Evolutionary conservation across 2,888 invertebrate genomes (phyloP), one percentile per base, ranked within the genome.

Genomic region (Apeira syringaria): DNA sequence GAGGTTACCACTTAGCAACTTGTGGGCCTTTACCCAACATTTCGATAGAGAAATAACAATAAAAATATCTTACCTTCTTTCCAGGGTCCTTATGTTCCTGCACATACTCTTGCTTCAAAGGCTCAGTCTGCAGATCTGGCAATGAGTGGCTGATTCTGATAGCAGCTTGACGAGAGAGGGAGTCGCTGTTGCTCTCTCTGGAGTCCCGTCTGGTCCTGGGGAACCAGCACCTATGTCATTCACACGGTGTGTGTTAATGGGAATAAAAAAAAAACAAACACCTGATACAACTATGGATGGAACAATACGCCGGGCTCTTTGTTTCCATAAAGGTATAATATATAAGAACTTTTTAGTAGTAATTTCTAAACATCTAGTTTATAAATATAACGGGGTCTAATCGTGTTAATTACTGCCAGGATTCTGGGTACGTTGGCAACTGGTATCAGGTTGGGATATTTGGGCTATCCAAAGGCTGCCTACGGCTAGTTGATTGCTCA

Each of bases 61-160:
- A n/a, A n/a, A 22, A 22, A 17, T 7, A 7, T 25, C 17, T 69
- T 77, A 94, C 94, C 92, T 94, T 94, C 67, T 94, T 94, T 18
- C 87, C 90, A 9, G 91, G 89, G 42, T 93, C 93, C 63, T 94
- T 94, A 54, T 94, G 93, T 45, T 94, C 94, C 62, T 94, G 94
- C 0, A 94, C 93, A 56, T 93, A 94, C 65, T 93, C 93, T 56
- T 92, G 93, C 59, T 93, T 93, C 59, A 93, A 68, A 0, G 93
- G 93, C 55, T 94, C 94, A 0, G 92, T 92, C 63, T 94, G 94
- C 31, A 95, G 90, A 61, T 95, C 95, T 0, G 95, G 95, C 11
- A 95, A 76, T 0, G 94, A 95, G 71, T 94, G 94, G 60, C 94
- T 94, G 75, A 95, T 95, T 38, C 94, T 91, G 45, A 94, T 94